Evolutionary conservation across 2,888 invertebrate species (phyloP), one percentile per base, ranked within the genome.

Genomic region (Calliscelio sp.): DNA sequence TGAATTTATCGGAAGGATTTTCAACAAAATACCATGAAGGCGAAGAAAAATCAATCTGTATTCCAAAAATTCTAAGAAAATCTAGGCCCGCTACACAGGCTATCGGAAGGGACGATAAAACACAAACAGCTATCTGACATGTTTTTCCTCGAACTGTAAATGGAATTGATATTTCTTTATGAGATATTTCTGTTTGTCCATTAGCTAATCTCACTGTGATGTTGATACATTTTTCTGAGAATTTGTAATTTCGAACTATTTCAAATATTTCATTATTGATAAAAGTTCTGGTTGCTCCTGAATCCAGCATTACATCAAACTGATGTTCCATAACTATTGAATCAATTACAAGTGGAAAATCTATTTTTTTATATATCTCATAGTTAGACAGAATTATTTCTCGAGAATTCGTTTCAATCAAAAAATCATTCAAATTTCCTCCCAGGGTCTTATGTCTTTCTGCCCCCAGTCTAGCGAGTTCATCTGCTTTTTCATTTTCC

Each of bases 401-500:
- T n/a, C n/a, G n/a, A n/a, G n/a, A n/a, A n/a, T n/a, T n/a, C n/a
- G n/a, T 32, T 32, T 32, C 10, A 7, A n/a, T n/a, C n/a, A n/a
- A n/a, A n/a, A n/a, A n/a, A n/a, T n/a, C n/a, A n/a, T n/a, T n/a
- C n/a, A n/a, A n/a, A n/a, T n/a, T n/a, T n/a, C n/a, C n/a, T n/a
- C n/a, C n/a, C n/a, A n/a, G n/a, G 14, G 35, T 1, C 14, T 11
- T 35, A 35, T 1, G 5, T n/a, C n/a, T n/a, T 16, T 55, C 38
- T 3, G 63, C 70, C 11, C 70, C 71, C 20, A 8, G 32, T 18
- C 32, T 16, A 18, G 63, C 75, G 22, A 71, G 49, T 68, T 38
- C 11, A 49, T 81, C 75, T 24, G 75, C 65, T 57, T 61, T 25
- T 32, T 75, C 75, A 32, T 74, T 74, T 20, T 28, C 63, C 5